These are phyloP conservation scores for Chesias legatella DNA, from an alignment of 2,888 invertebrate species.

Conservation along the genomic window DNA sequence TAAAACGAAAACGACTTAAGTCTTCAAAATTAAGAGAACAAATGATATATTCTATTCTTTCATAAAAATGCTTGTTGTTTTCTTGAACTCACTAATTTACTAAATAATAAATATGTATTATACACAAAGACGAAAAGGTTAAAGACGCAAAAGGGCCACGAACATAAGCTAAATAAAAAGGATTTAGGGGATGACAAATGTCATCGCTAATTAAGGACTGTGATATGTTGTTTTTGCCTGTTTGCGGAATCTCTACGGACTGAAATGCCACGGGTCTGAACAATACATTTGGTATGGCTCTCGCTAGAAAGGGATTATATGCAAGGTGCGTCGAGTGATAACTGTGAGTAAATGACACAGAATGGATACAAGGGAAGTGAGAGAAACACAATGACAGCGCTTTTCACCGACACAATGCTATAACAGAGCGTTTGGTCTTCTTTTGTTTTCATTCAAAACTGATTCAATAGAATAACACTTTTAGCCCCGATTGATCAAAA, in stretches of 20 bases:
- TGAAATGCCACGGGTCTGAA: conserved; percentile 2
- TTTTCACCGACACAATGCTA: conserved; percentile 29
- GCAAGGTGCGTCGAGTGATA: conserved; percentile 21
- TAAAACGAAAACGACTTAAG: background rate
- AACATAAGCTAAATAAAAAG: conserved; percentile 7
- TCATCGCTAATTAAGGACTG: conserved; percentile 8
- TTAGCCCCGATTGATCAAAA: background rate
- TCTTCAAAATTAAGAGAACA: background rate
- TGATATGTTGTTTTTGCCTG: conserved; percentile 4
- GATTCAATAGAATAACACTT: conserved; percentile 31
- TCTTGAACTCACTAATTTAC: conserved; percentile 5
- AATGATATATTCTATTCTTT: background rate
- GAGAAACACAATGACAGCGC: conserved; percentile 32
- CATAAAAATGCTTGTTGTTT: background rate
- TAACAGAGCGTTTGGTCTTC: conserved; percentile 29
- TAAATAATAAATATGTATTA: conserved; percentile 6
- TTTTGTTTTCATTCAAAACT: conserved; percentile 38
- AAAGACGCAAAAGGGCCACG: conserved; percentile 8
- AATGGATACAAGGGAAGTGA: conserved; percentile 28
- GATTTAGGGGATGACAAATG: conserved; percentile 9
- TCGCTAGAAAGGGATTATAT: conserved; percentile 12
- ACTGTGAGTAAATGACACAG: conserved; percentile 18
- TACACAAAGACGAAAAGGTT: conserved; percentile 11
- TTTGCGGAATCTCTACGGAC: conserved; percentile 3
- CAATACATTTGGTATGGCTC: conserved; percentile 9